Percentiles rank a stretch among this genome's conserved stretches.
phyloP scores from a whole-genome alignment of 2,888 invertebrate genomes.

The Eupithecia exiguata region DNA sequence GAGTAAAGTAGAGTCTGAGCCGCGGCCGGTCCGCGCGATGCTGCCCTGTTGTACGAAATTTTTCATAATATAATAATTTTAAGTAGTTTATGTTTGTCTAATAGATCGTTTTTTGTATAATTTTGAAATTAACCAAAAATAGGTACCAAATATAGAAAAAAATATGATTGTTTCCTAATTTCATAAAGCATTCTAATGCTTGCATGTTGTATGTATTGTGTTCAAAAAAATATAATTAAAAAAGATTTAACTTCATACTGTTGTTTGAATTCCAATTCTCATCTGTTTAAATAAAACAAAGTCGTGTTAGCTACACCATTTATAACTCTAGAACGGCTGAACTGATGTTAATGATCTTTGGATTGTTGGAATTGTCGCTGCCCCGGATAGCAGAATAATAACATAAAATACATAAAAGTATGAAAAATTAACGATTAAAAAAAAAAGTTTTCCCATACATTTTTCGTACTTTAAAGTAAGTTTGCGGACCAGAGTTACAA shows the following conservation, averaged over 20 bases:
- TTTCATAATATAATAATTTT: constrained; percentile 76
- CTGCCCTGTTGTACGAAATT: constrained; percentile 74
- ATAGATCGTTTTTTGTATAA: constrained; percentile 79
- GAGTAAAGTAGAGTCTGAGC: constrained; percentile 56
- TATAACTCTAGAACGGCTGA: too few relatives aligned
- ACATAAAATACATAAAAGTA: too few relatives aligned
- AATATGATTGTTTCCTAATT: constrained; percentile 81
- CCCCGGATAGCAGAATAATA: too few relatives aligned
- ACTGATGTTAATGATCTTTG: too few relatives aligned
- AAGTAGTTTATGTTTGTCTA: constrained; percentile 79
- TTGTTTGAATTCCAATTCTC: constrained; percentile 37
- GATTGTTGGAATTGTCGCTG: too few relatives aligned
- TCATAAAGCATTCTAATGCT: constrained; percentile 83
- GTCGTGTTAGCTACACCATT: too few relatives aligned
- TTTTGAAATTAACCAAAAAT: constrained; percentile 82
- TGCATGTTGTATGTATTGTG: constrained; percentile 85
- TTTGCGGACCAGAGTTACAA: too few relatives aligned
- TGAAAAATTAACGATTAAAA: too few relatives aligned
- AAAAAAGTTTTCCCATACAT: too few relatives aligned
- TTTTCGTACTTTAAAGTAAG: too few relatives aligned
- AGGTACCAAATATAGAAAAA: constrained; percentile 83
- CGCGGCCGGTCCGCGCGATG: constrained; percentile 63
- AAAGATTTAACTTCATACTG: constrained; percentile 67
- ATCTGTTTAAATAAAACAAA: background rate
- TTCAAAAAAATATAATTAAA: constrained; percentile 83